These are phyloP conservation scores for Cheirogaleus medius DNA, from an alignment of 2,113 vertebrate species.

Conservation along the genomic window DNA sequence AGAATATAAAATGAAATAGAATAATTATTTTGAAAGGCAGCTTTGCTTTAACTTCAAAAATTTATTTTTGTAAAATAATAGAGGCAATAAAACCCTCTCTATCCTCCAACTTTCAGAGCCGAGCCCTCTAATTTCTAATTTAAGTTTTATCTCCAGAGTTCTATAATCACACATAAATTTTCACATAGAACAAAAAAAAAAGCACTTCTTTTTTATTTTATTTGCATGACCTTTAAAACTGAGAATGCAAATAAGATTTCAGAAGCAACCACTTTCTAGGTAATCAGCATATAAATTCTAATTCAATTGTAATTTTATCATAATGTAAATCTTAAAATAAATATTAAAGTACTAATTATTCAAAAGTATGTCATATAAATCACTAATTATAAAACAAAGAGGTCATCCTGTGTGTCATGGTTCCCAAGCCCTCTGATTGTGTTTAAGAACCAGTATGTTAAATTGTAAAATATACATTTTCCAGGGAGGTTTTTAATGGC, in stretches of 20 bases:
- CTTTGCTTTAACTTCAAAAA: neutral
- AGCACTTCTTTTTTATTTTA: neutral
- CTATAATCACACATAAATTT: neutral
- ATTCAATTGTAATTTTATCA: neutral
- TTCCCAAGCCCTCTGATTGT: constrained; percentile 56
- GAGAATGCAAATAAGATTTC: neutral
- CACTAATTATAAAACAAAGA: constrained; percentile 56
- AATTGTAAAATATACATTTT: constrained; percentile 54
- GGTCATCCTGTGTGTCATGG: neutral
- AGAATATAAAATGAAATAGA: constrained; percentile 2
- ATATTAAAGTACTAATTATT: constrained; percentile 60
- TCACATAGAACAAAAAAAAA: neutral
- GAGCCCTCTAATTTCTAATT: neutral
- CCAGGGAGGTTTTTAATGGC: constrained; percentile 59
- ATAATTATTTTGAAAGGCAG: neutral
- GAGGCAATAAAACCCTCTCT: neutral
- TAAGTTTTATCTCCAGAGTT: neutral
- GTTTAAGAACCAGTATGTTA: constrained; percentile 24
- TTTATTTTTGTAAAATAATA: neutral
- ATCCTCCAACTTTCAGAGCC: neutral
- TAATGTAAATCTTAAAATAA: neutral
- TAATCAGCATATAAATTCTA: neutral
- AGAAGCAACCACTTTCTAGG: neutral
- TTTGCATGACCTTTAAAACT: neutral
- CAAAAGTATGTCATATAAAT: constrained; percentile 63